Evolutionary conservation across 2,113 vertebrate genomes (phyloP), one percentile per base, ranked within the genome.

Genomic region (Phyllostomus discolor): DNA sequence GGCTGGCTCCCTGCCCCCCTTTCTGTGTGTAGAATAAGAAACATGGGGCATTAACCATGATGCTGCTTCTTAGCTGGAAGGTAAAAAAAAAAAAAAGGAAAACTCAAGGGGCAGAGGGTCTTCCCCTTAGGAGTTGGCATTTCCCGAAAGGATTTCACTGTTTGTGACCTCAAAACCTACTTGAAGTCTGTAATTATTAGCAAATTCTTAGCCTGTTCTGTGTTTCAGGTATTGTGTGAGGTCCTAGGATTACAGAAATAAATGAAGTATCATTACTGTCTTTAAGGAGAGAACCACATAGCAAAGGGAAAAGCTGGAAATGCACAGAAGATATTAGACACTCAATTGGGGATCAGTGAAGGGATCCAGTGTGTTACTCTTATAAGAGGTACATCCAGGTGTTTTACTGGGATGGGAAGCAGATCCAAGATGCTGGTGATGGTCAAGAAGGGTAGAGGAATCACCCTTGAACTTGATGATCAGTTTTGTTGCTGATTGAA

Each of bases 301-400:
- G 52, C 54, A 26, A 11, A 15, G 24, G 19, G 59, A n/a, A 38
- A 66, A 78, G 38, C 14, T 73, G 6, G 2, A 41, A 41, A 35
- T 48, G 26, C 15, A 43, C 38, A 3, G 3, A 33, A 82, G 67
- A 35, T 26, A 78, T 5, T 33, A 31, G 43, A 9, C 7, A 9
- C 17, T 38, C 9, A 0, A 19, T 3, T 70, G 33, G 66, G 43
- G 22, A 5, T 41, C 33, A 10, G 14, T 5, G 26, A 41, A 43
- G 48, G 22, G 7, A 7, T 17, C 3, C 2, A 2, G n/a, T 12
- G 8, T 86, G 17, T 26, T 59, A 1, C 14, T 35, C 12, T 41
- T 43, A 1, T 2, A 8, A 69, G 28, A 43, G n/a, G 22, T 4
- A 2, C 7, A 5, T n/a, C 14, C 3, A 14, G 33, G 22, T n/a